Evolutionary conservation across 2,888 invertebrate species (phyloP), one percentile per base, ranked within the genome.

Genomic region (Aromia moschata): DNA sequence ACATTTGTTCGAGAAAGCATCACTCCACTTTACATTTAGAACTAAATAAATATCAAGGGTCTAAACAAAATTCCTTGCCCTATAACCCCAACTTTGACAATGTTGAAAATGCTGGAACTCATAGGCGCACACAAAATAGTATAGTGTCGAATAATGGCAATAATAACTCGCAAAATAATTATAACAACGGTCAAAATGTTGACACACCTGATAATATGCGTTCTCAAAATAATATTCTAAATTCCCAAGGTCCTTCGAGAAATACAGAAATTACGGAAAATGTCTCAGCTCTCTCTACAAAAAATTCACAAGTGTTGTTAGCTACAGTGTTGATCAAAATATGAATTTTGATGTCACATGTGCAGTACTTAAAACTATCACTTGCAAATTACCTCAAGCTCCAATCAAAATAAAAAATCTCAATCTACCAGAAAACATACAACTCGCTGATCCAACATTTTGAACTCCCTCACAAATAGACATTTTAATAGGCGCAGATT

Each of bases 1-100:
- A 65, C 82, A 83, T 58, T 77, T 87, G 10, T 71, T 87, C 16
- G 79, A 77, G 43, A 82, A 81, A 65, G 82, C 87, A 53, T 84
- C 86, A 37, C 46, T 44, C 40, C 10, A 10, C 17, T 2, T 25
- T 38, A 7, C 55, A 55, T 46, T n/a, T 10, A 16, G 18, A 18
- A 11, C n/a, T 17, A 18, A 9, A 5, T 2, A 18, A 17, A 11
- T 11, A 11, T 2, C n/a, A 11, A 5, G 2, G 11, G 1, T 11
- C 18, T 2, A 12, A 38, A 5, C n/a, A 25, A 46, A 16, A 16
- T 53, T 16, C 33, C n/a, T n/a, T n/a, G n/a, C n/a, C n/a, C n/a
- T n/a, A n/a, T n/a, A n/a, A n/a, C n/a, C n/a, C n/a, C n/a, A n/a
- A n/a, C n/a, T n/a, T n/a, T n/a, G n/a, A n/a, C n/a, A n/a, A n/a